Conservation (phyloP, 2,888 invertebrate species). For the Copidosoma aretas region DNA sequence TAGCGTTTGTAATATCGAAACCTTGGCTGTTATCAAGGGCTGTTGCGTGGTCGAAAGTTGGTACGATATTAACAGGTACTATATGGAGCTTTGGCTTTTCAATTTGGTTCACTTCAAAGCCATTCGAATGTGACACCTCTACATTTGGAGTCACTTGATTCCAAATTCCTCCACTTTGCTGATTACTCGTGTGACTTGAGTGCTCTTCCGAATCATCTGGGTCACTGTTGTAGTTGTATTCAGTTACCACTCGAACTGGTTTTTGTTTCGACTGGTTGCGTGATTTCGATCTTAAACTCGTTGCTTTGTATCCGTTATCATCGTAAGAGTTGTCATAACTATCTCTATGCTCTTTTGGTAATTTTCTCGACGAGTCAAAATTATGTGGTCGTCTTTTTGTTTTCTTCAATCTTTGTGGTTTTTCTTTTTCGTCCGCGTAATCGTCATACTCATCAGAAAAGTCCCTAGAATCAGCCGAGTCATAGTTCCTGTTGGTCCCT, state of each 20-base stretch:
- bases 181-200: constrained; percentile 23
- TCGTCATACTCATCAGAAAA: constrained; percentile 52
- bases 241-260: constrained; percentile 46
- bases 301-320: constrained; percentile 41
- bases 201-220: constrained; percentile 37
- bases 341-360: constrained; percentile 56
- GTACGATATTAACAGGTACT: constrained; percentile 55
- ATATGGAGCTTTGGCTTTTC: constrained; percentile 57
- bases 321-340: constrained; percentile 36
- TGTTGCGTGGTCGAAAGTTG: constrained; percentile 62
- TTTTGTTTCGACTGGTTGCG: constrained; percentile 48
- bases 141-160: constrained; percentile 53
- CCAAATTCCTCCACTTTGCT: constrained; percentile 47
- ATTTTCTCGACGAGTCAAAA: constrained; percentile 46
- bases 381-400: constrained; percentile 51
- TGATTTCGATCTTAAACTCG: constrained; percentile 43
- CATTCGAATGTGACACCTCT: constrained; percentile 54
- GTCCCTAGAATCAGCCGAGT: constrained; percentile 50
- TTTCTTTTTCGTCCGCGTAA: constrained; percentile 54
- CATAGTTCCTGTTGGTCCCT: constrained; percentile 49
- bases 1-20: constrained; percentile 63
- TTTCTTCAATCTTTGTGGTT: constrained; percentile 49
- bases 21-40: constrained; percentile 63
- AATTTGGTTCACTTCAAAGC: constrained; percentile 52
- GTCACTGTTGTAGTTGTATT: constrained; percentile 45